Evolutionary conservation across 2,888 invertebrate species (phyloP).

Genomic region (Rhingia campestris): DNA sequence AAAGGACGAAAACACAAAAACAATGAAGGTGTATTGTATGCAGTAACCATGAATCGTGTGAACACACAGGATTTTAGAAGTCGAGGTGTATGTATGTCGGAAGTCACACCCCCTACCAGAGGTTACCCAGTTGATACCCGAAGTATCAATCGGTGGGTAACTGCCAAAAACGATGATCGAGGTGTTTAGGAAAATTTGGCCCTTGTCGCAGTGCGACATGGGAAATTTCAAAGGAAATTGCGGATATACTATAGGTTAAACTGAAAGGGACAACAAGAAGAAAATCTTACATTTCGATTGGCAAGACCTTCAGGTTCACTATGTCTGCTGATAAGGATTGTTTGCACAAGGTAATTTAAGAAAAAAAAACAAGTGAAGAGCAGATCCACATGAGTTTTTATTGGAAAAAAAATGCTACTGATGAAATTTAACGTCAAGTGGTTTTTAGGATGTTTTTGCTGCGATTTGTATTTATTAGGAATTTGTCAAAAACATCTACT

Average conservation of each 20-base stretch:
- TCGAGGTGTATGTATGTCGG: neutral
- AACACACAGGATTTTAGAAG: slow-evolving; percentile 25
- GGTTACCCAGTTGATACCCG: slow-evolving; percentile 47
- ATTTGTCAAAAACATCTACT: too few relatives aligned
- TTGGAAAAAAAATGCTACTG: too few relatives aligned
- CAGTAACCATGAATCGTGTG: slow-evolving; percentile 41
- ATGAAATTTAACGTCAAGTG: too few relatives aligned
- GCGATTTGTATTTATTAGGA: too few relatives aligned
- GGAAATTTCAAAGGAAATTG: neutral
- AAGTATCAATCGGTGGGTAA: slow-evolving; percentile 13
- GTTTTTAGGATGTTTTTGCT: too few relatives aligned
- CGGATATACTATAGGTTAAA: neutral
- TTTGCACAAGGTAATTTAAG: too few relatives aligned
- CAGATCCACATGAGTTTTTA: too few relatives aligned
- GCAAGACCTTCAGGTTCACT: too few relatives aligned
- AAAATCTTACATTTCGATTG: neutral
- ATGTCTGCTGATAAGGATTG: too few relatives aligned
- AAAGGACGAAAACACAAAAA: slow-evolving; percentile 7
- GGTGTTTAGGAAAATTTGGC: slow-evolving; percentile 31
- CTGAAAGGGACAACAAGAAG: neutral
- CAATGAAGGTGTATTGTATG: slow-evolving; percentile 24
- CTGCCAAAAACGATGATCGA: slow-evolving; percentile 52
- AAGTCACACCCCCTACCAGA: neutral
- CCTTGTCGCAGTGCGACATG: neutral
- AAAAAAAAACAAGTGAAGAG: too few relatives aligned